Evolutionary conservation across 2,888 invertebrate species (phyloP).

Genomic region (Acheta domesticus): DNA sequence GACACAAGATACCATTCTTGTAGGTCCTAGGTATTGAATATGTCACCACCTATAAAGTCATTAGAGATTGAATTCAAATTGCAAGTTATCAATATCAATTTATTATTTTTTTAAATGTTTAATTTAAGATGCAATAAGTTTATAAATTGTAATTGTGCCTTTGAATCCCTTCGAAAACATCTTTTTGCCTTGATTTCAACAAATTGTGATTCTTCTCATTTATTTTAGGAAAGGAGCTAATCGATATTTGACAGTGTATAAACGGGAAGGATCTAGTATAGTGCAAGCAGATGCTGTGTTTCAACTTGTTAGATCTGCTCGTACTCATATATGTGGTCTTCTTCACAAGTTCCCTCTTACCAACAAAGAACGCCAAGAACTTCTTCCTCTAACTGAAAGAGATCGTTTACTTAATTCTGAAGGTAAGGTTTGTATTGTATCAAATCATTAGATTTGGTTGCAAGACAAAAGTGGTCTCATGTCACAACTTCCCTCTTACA

Average conservation of each 20-base stretch:
- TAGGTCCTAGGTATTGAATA: too few relatives aligned
- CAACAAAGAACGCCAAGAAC: slow-evolving; percentile 65
- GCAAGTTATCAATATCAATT: too few relatives aligned
- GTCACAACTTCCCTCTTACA: slow-evolving; percentile 52
- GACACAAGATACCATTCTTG: too few relatives aligned
- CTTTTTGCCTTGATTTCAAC: too few relatives aligned
- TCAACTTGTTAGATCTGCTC: slow-evolving; percentile 60
- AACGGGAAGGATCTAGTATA: slow-evolving; percentile 64
- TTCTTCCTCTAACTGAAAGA: slow-evolving; percentile 64
- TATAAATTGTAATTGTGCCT: too few relatives aligned
- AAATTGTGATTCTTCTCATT: background rate
- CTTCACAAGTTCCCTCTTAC: slow-evolving; percentile 66
- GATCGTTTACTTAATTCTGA: slow-evolving; percentile 30
- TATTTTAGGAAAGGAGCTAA: slow-evolving; percentile 58
- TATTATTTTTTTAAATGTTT: too few relatives aligned
- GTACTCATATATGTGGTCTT: slow-evolving; percentile 60
- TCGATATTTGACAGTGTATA: slow-evolving; percentile 67
- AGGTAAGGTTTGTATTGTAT: slow-evolving; percentile 24
- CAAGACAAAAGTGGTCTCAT: slow-evolving; percentile 53
- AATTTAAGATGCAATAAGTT: too few relatives aligned
- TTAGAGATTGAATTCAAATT: too few relatives aligned
- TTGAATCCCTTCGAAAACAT: too few relatives aligned
- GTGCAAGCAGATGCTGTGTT: slow-evolving; percentile 65
- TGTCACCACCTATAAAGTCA: too few relatives aligned
- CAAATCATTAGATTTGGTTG: slow-evolving; percentile 41